These are phyloP conservation scores for Drosophila atroscutellata DNA, from an alignment of 2,888 invertebrate species.

Conservation along the genomic window DNA sequence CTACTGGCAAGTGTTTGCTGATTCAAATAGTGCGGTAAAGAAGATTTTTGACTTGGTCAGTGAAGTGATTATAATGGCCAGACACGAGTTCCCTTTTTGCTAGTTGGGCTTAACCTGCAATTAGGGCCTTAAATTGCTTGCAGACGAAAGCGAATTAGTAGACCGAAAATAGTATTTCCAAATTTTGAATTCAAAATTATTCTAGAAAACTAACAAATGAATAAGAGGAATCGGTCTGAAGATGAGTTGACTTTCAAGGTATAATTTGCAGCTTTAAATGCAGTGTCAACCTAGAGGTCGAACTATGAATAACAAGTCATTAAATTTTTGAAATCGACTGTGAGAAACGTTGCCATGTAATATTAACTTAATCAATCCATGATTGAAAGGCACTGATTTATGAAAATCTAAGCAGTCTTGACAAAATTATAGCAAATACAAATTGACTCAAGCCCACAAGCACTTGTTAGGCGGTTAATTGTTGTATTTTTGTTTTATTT, in stretches of 20 bases:
- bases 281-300: background rate
- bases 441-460: background rate
- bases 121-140: background rate
- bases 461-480: background rate
- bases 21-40: conserved; percentile 33
- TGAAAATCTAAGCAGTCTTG: background rate
- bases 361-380: background rate
- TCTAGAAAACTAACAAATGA: background rate
- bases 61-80: conserved; percentile 18
- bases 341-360: background rate
- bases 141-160: background rate
- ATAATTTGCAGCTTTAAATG: too few relatives aligned
- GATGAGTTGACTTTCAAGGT: background rate
- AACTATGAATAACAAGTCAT: background rate
- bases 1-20: conserved; percentile 44
- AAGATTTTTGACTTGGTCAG: conserved; percentile 15
- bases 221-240: background rate
- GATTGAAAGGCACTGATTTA: background rate
- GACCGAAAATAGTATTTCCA: background rate
- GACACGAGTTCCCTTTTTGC: conserved; percentile 14
- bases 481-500: background rate
- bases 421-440: background rate
- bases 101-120: conserved; percentile 7
- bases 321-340: background rate
- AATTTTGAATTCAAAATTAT: background rate